Conservation (phyloP, 2,888 invertebrate species). For the Leptogaster cylindrica region DNA sequence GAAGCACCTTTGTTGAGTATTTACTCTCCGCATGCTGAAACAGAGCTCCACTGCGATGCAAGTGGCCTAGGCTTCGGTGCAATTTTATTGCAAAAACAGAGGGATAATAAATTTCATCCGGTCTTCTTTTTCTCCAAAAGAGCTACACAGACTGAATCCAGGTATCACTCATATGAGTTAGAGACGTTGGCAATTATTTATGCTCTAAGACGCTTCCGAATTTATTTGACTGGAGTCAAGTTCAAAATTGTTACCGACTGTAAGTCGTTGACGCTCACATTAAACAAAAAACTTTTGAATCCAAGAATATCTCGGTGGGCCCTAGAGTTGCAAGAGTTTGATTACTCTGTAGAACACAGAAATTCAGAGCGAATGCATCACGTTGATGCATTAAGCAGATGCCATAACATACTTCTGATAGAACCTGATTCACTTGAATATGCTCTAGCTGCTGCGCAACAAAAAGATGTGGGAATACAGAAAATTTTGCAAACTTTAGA, state of each 20-base stretch:
- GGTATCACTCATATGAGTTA: slow-evolving; percentile 52
- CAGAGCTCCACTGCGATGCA: slow-evolving; percentile 52
- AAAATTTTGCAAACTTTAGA: slow-evolving; percentile 2
- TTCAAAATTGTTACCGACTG: slow-evolving; percentile 52
- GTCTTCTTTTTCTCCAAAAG: slow-evolving; percentile 52
- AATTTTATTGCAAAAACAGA: slow-evolving; percentile 47
- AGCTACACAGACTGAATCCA: slow-evolving; percentile 49
- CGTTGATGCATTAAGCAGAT: slow-evolving; percentile 49
- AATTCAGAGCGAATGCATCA: slow-evolving; percentile 50
- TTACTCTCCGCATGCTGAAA: slow-evolving; percentile 47
- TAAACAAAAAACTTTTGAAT: slow-evolving; percentile 48
- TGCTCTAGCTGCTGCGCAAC: not conserved
- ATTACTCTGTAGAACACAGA: slow-evolving; percentile 49
- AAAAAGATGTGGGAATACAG: not conserved
- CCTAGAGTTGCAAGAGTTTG: slow-evolving; percentile 47
- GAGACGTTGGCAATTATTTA: slow-evolving; percentile 52
- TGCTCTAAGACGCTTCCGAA: slow-evolving; percentile 49
- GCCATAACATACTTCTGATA: not conserved
- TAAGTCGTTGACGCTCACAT: slow-evolving; percentile 48
- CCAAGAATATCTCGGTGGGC: slow-evolving; percentile 49
- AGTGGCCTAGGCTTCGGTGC: slow-evolving; percentile 50
- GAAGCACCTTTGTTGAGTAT: not conserved
- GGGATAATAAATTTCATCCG: slow-evolving; percentile 50
- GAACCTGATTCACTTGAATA: slow-evolving; percentile 12
- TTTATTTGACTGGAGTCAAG: slow-evolving; percentile 49